These are phyloP conservation scores for Phania funesta DNA, from an alignment of 2,888 invertebrate genomes.

Conservation along the genomic window DNA sequence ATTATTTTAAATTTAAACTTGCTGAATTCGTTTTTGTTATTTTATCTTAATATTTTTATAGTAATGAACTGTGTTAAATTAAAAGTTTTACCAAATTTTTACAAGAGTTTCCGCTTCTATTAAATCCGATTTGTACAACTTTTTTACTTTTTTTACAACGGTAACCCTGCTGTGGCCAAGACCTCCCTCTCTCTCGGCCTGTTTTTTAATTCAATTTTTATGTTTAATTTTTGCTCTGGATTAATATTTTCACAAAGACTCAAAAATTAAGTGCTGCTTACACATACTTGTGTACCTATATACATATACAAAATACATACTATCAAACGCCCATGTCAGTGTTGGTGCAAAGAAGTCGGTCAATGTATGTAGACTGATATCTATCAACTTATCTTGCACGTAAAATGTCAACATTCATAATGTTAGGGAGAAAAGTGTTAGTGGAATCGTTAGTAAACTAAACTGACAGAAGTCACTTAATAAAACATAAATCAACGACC, in stretches of 20 bases:
- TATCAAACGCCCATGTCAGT: background rate
- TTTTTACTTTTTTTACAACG: too few species aligned
- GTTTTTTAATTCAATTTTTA: conserved; percentile 30
- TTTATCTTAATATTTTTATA: too few species aligned
- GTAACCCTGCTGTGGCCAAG: too few species aligned
- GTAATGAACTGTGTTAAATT: too few species aligned
- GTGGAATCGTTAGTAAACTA: conserved; percentile 31
- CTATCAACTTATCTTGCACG: conserved; percentile 41
- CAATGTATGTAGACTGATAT: conserved; percentile 62
- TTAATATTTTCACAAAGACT: background rate
- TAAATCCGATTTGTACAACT: too few species aligned
- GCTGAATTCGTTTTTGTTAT: too few species aligned
- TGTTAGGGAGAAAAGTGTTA: conserved; percentile 24
- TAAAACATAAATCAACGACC: conserved; percentile 42
- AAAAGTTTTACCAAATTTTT: too few species aligned
- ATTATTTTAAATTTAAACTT: too few species aligned
- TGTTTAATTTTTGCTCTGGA: conserved; percentile 39
- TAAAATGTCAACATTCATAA: conserved; percentile 10
- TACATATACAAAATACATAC: background rate
- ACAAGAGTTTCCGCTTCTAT: too few species aligned
- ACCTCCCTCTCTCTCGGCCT: background rate
- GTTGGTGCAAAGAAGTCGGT: conserved; percentile 57
- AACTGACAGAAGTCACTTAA: conserved; percentile 51
- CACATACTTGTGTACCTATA: background rate
- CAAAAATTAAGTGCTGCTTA: background rate